phyloP scores from a whole-genome alignment of 2,888 invertebrate genomes.

The Melipona bicolor region DNA sequence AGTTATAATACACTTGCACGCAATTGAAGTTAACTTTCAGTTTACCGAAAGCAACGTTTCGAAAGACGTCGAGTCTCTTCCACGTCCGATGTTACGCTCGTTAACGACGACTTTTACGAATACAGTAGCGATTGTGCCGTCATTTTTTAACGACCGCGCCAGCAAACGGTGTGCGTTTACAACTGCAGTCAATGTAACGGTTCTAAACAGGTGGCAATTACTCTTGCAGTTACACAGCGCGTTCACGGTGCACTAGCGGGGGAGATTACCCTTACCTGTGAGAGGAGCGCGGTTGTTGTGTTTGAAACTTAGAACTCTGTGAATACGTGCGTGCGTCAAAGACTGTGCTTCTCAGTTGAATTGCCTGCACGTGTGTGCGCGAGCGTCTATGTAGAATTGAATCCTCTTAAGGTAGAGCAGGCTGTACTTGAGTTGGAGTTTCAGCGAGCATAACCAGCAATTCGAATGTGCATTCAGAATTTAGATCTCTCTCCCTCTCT shows the following conservation, averaged over 20 bases:
- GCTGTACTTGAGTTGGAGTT: neutral
- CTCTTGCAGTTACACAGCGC: neutral
- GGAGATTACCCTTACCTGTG: neutral
- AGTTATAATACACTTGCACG: too few relatives aligned
- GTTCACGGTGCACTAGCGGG: neutral
- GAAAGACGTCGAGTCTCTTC: too few relatives aligned
- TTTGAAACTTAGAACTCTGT: slow-evolving; percentile 15
- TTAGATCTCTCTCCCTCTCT: neutral
- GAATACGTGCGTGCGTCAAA: slow-evolving; percentile 1
- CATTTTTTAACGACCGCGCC: too few relatives aligned
- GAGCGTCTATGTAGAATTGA: neutral
- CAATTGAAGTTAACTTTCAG: too few relatives aligned
- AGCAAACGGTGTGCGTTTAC: neutral
- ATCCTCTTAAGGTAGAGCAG: neutral
- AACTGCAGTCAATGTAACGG: neutral
- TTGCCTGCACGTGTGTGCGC: neutral
- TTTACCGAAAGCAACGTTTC: too few relatives aligned
- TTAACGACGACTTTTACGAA: too few relatives aligned
- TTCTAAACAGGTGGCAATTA: slow-evolving; percentile 5
- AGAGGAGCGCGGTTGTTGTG: neutral
- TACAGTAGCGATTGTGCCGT: neutral
- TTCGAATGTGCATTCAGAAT: neutral
- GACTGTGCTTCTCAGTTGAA: neutral
- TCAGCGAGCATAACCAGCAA: neutral
- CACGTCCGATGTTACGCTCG: too few relatives aligned